Evolutionary conservation across 1,140 invertebrate species (phyloP), one percentile per base, ranked within the genome.

Genomic region (Procambarus clarkii): DNA sequence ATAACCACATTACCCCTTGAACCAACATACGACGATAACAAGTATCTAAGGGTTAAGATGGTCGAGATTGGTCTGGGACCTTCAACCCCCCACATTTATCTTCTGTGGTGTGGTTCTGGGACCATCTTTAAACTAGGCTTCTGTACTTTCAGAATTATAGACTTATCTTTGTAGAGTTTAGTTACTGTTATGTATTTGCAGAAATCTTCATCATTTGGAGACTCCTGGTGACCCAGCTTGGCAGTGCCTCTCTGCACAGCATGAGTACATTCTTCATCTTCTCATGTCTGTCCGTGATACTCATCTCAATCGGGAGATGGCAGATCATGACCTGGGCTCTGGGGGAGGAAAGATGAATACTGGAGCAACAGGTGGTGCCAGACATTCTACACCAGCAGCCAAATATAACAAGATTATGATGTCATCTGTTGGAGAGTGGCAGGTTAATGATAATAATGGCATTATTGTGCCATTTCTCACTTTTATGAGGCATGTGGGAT

Each of bases 151-250:
- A 58, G 54, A 58, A 58, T 58, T 58, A 58, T 0, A 9, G 15
- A 58, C 54, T 58, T 1, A 9, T 58, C 0, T 15, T 15, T 15
- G 15, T 69, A 69, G 13, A 18, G 4, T n/a, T 69, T 69, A 69
- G 64, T 69, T 69, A 69, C 4, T 54, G 50, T 54, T 54, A 34
- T 34, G 90, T 15, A 34, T 84, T 92, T 93, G 21, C 93, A 96
- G 96, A 92, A 96, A 96, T 93, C 93, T 96, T 80, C 95, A 95
- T 4, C 95, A 95, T 93, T 92, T 97, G 79, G 96, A 96, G 5
- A 95, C 95, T 80, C 94, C 96, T 13, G 97, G 97, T 64, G 98
- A 99, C 95, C 98, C 98, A 2, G 98, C 98, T 2, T 99, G 98
- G 98, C 97, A 98, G 93, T 98, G 97, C 34, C 97, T 99, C 91